These are phyloP conservation scores for Myopa tessellatipennis DNA, from an alignment of 2,888 invertebrate genomes.

Conservation along the genomic window DNA sequence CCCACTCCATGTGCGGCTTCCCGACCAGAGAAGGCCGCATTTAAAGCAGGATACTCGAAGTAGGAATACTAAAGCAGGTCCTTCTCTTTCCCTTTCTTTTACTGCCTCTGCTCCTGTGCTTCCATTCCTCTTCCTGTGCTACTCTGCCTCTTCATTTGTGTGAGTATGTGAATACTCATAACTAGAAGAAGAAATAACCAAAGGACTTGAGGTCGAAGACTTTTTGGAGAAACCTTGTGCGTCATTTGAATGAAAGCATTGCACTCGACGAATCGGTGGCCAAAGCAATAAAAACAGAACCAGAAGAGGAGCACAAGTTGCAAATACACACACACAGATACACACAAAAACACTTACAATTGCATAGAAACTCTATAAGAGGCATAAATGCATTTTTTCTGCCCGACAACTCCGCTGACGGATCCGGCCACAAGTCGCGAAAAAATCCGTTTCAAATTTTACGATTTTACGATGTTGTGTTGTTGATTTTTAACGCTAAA, in stretches of 20 bases:
- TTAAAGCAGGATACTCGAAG: too few species aligned
- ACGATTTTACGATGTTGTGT: too few species aligned
- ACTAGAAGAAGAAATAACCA: not conserved
- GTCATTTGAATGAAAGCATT: slow-evolving; percentile 20
- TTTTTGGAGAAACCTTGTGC: slow-evolving; percentile 17
- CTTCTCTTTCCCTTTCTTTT: not conserved
- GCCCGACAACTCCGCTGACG: too few species aligned
- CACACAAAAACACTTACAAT: not conserved
- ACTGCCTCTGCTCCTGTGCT: not conserved
- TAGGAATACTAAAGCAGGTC: too few species aligned
- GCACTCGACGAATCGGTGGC: not conserved
- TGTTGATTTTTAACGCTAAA: too few species aligned
- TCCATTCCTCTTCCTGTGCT: not conserved
- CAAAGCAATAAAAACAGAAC: not conserved
- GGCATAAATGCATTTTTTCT: too few species aligned
- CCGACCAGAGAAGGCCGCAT: too few species aligned
- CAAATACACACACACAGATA: not conserved
- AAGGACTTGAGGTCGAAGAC: slow-evolving; percentile 33
- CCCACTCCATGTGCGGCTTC: too few species aligned
- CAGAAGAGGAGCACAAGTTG: not conserved
- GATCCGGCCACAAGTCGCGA: too few species aligned
- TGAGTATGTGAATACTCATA: too few species aligned
- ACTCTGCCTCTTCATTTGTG: not conserved
- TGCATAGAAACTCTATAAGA: not conserved
- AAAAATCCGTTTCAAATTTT: too few species aligned